Base-by-base conservation (phyloP, 2,113 vertebrate species). In the Thymallus thymallus region DNA sequence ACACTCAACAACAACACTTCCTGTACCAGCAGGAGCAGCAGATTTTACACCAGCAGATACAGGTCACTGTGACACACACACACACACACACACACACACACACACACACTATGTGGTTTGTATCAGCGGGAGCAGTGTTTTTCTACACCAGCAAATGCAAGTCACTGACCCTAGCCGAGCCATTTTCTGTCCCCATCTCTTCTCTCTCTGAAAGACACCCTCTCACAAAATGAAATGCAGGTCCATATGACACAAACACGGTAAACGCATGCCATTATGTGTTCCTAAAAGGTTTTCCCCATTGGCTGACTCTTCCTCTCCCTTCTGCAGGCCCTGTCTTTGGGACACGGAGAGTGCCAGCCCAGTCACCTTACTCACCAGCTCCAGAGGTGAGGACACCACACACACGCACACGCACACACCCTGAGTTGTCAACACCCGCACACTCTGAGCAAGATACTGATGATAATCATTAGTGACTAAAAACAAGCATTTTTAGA, bases 361-460 rank as follows among this genome's bases (percentile, higher is more conserved):
- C 98, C 98, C 76, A 95, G 96, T 82, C 95, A 98, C 86, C 96
- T 99, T 76, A 99, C 98, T 81, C 97, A 99, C 94, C 98, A 99
- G 95, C 98, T 99, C 26, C 98, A 99, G 91, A 98, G 97, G 97
- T 98, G 90, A 87, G 46, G 5, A n/a, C 29, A 30, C 23, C 22
- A 26, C 20, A 51, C 13, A 65, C 58, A 22, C 23, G 61, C 10
- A 71, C 35, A 72, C 64, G 58, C 69, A 70, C 73, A 41, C 68
- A 51, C 24, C 75, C 68, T 2, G 41, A 45, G 41, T 12, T 45
- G 41, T 45, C 48, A 51, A 18, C 48, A 18, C n/a, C n/a, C n/a
- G n/a, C n/a, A n/a, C n/a, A 23, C 75, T 60, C 55, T 30, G 69
- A 51, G 48, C 13, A 3, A 18, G 48, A 51, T 14, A 51, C 48